These are phyloP conservation scores for Vombatus ursinus DNA, from an alignment of 2,113 vertebrate genomes.

Conservation along the genomic window DNA sequence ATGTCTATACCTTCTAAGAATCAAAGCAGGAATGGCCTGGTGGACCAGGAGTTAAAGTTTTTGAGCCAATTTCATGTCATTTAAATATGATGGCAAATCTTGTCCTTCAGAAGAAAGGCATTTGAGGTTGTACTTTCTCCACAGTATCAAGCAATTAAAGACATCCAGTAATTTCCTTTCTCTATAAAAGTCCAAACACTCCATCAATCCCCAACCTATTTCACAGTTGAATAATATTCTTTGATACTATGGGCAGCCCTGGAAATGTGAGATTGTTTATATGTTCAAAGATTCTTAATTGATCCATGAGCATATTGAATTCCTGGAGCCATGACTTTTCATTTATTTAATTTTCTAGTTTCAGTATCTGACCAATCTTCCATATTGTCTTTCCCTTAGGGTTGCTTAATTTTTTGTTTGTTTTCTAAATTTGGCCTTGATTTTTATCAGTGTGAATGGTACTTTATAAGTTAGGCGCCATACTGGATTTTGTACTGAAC, in stretches of 20 bases:
- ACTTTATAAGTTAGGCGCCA: slow-evolving; percentile 26
- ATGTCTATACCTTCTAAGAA: background rate
- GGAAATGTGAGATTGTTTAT: slow-evolving; percentile 52
- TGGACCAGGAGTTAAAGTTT: slow-evolving; percentile 27
- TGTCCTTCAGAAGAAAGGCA: slow-evolving; percentile 41
- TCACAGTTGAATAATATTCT: background rate
- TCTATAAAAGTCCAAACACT: slow-evolving; percentile 18
- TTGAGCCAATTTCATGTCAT: slow-evolving; percentile 7
- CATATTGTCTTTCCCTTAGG: slow-evolving; percentile 53
- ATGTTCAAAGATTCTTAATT: slow-evolving; percentile 24
- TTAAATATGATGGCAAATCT: slow-evolving; percentile 25
- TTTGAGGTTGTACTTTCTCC: slow-evolving; percentile 16
- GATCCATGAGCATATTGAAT: slow-evolving; percentile 61
- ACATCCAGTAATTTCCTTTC: slow-evolving; percentile 29
- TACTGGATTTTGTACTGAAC: background rate
- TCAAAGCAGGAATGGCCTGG: background rate
- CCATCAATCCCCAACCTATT: background rate
- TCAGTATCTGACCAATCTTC: slow-evolving; percentile 66
- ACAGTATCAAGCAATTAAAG: background rate
- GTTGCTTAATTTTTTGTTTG: slow-evolving; percentile 76
- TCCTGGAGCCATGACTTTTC: slow-evolving; percentile 28
- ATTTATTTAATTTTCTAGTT: slow-evolving; percentile 69
- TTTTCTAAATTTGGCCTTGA: slow-evolving; percentile 62
- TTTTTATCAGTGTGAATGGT: slow-evolving; percentile 58
- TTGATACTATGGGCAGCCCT: background rate